A percentile compares a stretch with the other conserved stretches of the same genome.
These are phyloP conservation scores for Zaprionus capensis DNA, from an alignment of 1,140 invertebrate genomes.

Conservation along the genomic window DNA sequence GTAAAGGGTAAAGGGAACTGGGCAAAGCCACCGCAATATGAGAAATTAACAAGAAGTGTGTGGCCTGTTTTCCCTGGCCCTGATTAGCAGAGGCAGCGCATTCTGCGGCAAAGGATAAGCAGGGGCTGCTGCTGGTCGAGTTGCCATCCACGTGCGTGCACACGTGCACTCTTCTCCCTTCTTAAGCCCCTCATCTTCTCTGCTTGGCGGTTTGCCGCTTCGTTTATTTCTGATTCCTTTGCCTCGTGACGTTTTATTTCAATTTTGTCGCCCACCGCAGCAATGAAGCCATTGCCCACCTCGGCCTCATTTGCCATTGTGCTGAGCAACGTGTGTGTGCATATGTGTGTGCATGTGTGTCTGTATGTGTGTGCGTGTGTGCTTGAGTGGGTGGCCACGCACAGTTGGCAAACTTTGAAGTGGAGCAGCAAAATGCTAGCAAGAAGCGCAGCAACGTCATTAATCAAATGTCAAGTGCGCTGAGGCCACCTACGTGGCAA, in stretches of 20 bases:
- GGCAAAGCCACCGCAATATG: slow-evolving; percentile 33
- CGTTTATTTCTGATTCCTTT: slow-evolving; percentile 31
- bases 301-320: slow-evolving; percentile 37
- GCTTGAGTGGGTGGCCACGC: not conserved
- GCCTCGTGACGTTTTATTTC: slow-evolving; percentile 35
- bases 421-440: slow-evolving; percentile 36
- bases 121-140: slow-evolving; percentile 12
- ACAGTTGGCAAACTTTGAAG: slow-evolving; percentile 28
- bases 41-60: slow-evolving; percentile 42
- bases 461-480: slow-evolving; percentile 59
- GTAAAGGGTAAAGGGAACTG: not conserved
- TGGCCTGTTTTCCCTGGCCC: slow-evolving; percentile 17
- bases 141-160: slow-evolving; percentile 12
- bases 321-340: slow-evolving; percentile 2
- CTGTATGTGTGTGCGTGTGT: not conserved
- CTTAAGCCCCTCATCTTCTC: not conserved
- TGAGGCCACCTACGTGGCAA: not conserved
- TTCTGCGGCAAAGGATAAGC: slow-evolving; percentile 30
- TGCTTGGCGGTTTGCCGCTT: slow-evolving; percentile 34
- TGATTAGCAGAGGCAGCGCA: slow-evolving; percentile 21
- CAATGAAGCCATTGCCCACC: slow-evolving; percentile 26
- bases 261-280: slow-evolving; percentile 46
- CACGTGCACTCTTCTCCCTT: not conserved
- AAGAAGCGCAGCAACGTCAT: slow-evolving; percentile 36
- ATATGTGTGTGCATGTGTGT: not conserved